Conservation (phyloP, 1,140 invertebrate species). For the Glomeris maerens region DNA sequence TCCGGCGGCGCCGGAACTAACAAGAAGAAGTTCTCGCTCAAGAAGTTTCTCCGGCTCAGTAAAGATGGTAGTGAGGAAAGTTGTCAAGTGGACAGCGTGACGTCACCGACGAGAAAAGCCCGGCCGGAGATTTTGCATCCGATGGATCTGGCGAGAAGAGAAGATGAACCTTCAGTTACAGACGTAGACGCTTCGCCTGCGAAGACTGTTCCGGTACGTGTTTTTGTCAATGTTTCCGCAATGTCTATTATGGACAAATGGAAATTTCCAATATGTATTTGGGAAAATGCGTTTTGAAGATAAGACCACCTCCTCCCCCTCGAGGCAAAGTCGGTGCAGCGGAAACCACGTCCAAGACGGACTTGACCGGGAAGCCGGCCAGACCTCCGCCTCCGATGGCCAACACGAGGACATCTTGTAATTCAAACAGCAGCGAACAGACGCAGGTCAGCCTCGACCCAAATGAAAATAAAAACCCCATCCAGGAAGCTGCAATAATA, state of each 20-base stretch:
- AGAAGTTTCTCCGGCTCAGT: constrained; percentile 63
- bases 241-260: too few relatives aligned
- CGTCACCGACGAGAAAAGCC: constrained; percentile 16
- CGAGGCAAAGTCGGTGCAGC: constrained; percentile 6
- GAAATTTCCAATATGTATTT: too few relatives aligned
- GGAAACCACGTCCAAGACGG: not conserved
- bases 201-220: too few relatives aligned
- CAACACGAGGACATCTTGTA: constrained; percentile 39
- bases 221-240: too few relatives aligned
- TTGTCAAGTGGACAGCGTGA: constrained; percentile 18
- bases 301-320: constrained; percentile 14
- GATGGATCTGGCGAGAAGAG: constrained; percentile 41
- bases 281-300: too few relatives aligned
- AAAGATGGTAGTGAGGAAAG: constrained; percentile 48
- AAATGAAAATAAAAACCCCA: too few relatives aligned
- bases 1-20: constrained; percentile 38
- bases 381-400: constrained; percentile 54
- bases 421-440: too few relatives aligned
- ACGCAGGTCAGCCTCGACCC: too few relatives aligned
- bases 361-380: constrained; percentile 38
- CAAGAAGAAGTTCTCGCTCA: constrained; percentile 53
- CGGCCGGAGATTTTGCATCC: constrained; percentile 70
- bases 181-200: not conserved
- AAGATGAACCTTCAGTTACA: not conserved
- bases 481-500: too few relatives aligned